Conservation (phyloP, 2,888 invertebrate species). For the Drosophila recens region DNA sequence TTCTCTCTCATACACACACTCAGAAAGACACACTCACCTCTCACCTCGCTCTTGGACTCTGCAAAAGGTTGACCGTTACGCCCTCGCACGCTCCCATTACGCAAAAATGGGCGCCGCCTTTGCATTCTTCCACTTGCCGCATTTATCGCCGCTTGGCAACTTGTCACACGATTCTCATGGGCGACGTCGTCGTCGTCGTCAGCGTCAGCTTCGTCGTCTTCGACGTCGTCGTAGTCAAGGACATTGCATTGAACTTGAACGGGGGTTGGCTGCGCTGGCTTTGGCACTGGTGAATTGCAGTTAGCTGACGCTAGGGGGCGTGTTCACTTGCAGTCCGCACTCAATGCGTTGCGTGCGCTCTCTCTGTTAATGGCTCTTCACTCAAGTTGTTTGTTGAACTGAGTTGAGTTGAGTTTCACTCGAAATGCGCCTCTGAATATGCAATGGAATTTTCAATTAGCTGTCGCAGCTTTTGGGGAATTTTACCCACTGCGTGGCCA, state of each 20-base stretch:
- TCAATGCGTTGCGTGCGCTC: conserved; percentile 28
- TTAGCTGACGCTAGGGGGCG: conserved; percentile 57
- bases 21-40: conserved; percentile 14
- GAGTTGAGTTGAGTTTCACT: conserved; percentile 28
- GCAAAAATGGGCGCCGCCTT: conserved; percentile 35
- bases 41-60: conserved; percentile 17
- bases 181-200: conserved; percentile 13
- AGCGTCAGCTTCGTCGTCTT: conserved; percentile 45
- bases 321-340: conserved; percentile 43
- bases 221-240: conserved; percentile 52
- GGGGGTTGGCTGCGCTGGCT: conserved; percentile 45
- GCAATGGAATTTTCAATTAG: conserved; percentile 63
- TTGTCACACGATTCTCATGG: conserved; percentile 47
- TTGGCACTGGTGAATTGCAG: conserved; percentile 34
- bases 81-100: conserved; percentile 41
- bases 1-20: neutral
- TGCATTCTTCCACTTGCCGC: conserved; percentile 25
- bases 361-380: conserved; percentile 10
- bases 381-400: conserved; percentile 20
- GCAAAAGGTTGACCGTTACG: conserved; percentile 42
- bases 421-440: conserved; percentile 48
- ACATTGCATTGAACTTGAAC: conserved; percentile 77
- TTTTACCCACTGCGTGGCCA: conserved; percentile 26
- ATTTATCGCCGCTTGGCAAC: conserved; percentile 46
- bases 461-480: conserved; percentile 31